phyloP scores from a whole-genome alignment of 2,888 invertebrate species.

The Ophion costatus region DNA sequence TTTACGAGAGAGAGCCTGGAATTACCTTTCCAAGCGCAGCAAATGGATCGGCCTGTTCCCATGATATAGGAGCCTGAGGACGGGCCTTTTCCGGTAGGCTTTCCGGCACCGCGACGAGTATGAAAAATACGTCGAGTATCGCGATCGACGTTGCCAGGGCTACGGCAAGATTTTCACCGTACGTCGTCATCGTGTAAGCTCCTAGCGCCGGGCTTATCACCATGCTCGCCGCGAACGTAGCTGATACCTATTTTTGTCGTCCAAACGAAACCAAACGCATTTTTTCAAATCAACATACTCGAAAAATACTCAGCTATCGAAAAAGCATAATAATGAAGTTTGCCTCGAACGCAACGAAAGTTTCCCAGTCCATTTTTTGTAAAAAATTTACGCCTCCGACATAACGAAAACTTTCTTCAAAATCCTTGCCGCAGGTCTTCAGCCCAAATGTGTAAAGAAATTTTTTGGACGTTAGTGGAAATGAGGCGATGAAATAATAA shows the following conservation, averaged over 20 bases:
- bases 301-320: background rate
- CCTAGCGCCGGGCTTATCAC: conserved; percentile 99
- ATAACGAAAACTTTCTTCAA: no score
- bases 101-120: conserved; percentile 98
- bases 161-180: conserved; percentile 90
- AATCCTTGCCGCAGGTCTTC: no score
- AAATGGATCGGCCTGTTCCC: conserved; percentile 99
- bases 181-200: conserved; percentile 93
- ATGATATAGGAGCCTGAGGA: conserved; percentile 92
- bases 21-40: conserved; percentile 85
- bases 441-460: background rate
- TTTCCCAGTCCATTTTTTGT: no score
- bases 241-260: conserved; percentile 87
- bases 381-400: no score
- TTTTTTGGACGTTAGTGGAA: background rate
- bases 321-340: background rate
- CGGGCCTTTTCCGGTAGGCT: conserved; percentile 97
- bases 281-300: background rate
- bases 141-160: conserved; percentile 98
- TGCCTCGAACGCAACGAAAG: no score
- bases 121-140: conserved; percentile 98
- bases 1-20: no score
- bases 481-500: no score
- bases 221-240: conserved; percentile 99
- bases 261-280: background rate